Conservation (phyloP, 2,888 invertebrate species). For the Oasisia sp. region DNA sequence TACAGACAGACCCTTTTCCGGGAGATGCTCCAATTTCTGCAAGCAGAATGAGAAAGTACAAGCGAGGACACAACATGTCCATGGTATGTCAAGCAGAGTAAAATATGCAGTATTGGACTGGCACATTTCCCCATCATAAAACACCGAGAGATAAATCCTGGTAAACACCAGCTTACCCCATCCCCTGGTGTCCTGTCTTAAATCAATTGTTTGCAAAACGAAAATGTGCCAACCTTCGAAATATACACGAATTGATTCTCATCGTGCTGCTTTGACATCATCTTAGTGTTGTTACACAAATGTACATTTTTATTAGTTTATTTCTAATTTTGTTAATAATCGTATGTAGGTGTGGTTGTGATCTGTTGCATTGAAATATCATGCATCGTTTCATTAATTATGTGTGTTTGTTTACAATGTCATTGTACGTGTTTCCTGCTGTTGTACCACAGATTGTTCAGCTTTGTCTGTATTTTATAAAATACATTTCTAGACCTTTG, state of each 20-base stretch:
- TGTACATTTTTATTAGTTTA: no score
- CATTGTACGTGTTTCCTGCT: neutral
- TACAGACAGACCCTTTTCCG: conserved; percentile 23
- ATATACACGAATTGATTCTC: neutral
- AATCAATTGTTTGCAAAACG: no score
- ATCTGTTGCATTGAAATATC: neutral
- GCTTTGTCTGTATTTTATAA: neutral
- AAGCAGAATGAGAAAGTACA: conserved; percentile 18
- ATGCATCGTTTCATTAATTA: neutral
- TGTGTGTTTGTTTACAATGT: neutral
- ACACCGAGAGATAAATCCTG: no score
- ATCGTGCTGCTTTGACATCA: neutral
- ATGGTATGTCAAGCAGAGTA: neutral
- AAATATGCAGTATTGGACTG: neutral
- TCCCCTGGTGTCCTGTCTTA: no score
- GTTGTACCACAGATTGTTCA: neutral
- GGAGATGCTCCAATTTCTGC: conserved; percentile 18
- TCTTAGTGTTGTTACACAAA: neutral
- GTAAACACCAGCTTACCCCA: no score
- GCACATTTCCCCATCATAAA: no score
- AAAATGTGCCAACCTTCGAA: no score
- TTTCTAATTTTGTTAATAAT: no score
- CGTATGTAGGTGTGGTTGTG: no score
- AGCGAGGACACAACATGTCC: conserved; percentile 19
- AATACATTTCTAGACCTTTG: no score